Evolutionary conservation across 2,888 invertebrate species (phyloP).

Genomic region (Pollenia angustigena): DNA sequence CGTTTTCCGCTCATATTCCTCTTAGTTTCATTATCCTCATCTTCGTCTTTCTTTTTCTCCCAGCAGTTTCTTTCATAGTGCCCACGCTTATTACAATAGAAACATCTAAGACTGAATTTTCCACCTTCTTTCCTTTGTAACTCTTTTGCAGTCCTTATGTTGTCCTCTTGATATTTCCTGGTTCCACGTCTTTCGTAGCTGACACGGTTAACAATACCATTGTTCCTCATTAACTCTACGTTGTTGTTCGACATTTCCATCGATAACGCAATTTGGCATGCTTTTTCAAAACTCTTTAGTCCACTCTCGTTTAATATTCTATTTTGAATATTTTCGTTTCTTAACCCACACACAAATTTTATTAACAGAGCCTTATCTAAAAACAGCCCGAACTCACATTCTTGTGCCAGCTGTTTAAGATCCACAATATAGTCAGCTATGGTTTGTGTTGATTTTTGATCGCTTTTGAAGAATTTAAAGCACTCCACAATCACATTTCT

Average conservation of each 20-base stretch:
- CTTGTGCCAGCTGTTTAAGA: slow-evolving; percentile 29
- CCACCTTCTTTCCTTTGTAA: not conserved
- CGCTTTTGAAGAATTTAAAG: slow-evolving; percentile 44
- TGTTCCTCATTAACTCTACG: not conserved
- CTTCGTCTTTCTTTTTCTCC: not conserved
- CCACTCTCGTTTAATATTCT: slow-evolving; percentile 14
- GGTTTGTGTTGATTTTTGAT: slow-evolving; percentile 46
- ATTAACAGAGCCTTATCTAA: slow-evolving; percentile 7
- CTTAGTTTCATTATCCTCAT: not conserved
- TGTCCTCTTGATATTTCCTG: not conserved
- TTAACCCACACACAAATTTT: slow-evolving; percentile 35
- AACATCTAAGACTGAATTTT: slow-evolving; percentile 11
- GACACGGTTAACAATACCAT: not conserved
- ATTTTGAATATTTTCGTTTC: slow-evolving; percentile 31
- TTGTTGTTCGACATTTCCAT: slow-evolving; percentile 9
- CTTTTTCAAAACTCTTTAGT: slow-evolving; percentile 26
- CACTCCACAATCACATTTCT: slow-evolving; percentile 41
- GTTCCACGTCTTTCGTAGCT: not conserved
- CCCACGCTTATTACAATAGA: slow-evolving; percentile 15
- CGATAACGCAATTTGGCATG: slow-evolving; percentile 18
- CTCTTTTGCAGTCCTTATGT: not conserved
- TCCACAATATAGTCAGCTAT: slow-evolving; percentile 58
- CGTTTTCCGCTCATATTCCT: not conserved
- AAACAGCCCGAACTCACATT: slow-evolving; percentile 30
- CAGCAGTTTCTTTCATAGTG: slow-evolving; percentile 39